These are phyloP conservation scores for Cebuella pygmaea DNA, from an alignment of 2,797 vertebrate genomes.

Conservation along the genomic window DNA sequence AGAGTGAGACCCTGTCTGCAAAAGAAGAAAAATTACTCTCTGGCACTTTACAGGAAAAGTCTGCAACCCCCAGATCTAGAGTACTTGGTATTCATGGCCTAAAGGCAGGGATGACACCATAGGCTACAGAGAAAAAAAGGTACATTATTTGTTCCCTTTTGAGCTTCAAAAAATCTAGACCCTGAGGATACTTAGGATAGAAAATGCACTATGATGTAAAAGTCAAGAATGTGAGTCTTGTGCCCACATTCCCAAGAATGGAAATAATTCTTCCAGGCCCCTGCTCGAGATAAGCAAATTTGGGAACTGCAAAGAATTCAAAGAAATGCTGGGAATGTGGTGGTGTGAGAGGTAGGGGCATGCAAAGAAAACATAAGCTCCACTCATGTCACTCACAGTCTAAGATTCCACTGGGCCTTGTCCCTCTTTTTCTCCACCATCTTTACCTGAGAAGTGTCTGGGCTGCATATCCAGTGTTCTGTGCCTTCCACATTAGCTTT, in stretches of 20 bases:
- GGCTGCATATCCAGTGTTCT: background rate
- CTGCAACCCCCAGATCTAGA: background rate
- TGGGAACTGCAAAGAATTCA: background rate
- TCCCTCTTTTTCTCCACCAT: background rate
- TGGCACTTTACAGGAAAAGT: background rate
- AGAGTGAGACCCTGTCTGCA: background rate
- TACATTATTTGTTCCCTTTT: constrained; percentile 26
- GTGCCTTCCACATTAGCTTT: background rate
- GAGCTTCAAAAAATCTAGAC: background rate
- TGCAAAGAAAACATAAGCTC: background rate
- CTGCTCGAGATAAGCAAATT: background rate
- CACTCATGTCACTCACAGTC: background rate
- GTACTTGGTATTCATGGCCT: background rate
- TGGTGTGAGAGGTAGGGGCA: background rate
- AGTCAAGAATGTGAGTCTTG: background rate
- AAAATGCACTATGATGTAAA: constrained; percentile 45
- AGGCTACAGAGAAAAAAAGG: background rate
- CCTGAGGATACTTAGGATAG: constrained; percentile 2
- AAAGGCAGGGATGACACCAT: background rate
- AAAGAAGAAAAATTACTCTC: background rate
- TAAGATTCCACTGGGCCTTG: background rate
- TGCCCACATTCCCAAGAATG: constrained; percentile 26
- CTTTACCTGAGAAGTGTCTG: background rate
- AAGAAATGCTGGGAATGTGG: background rate
- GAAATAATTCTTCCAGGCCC: background rate